Evolutionary conservation across 2,888 invertebrate genomes (phyloP).

Genomic region (Eristalinus sepulchralis): DNA sequence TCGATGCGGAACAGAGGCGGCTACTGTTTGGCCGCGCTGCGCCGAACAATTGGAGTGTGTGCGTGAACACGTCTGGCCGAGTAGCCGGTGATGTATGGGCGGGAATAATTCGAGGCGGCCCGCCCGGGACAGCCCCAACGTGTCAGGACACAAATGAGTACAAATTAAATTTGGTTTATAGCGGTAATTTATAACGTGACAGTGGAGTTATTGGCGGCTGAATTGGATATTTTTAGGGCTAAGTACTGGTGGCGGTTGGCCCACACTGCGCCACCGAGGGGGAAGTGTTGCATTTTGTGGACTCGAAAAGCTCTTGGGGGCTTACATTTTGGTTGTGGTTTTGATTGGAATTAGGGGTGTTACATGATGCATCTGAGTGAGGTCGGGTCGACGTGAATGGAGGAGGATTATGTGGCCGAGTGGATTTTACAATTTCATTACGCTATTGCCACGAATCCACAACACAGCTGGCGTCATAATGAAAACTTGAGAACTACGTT

Average conservation of each 20-base stretch:
- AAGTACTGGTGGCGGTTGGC: background rate
- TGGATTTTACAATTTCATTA: too few species aligned
- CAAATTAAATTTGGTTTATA: constrained; percentile 74
- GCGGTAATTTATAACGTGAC: constrained; percentile 77
- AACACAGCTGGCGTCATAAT: too few species aligned
- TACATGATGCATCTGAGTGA: background rate
- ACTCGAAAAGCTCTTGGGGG: background rate
- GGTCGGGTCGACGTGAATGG: too few species aligned
- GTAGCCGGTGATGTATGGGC: constrained; percentile 31
- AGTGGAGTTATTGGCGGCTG: constrained; percentile 73
- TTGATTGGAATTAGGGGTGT: background rate
- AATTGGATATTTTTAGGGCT: constrained; percentile 26
- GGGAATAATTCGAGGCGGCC: constrained; percentile 1
- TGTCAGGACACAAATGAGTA: constrained; percentile 52
- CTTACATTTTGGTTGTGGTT: background rate
- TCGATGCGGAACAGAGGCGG: constrained; percentile 42
- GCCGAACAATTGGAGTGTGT: constrained; percentile 38
- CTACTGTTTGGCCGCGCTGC: constrained; percentile 32
- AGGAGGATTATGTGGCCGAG: too few species aligned
- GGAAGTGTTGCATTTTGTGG: background rate
- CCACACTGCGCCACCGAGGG: background rate
- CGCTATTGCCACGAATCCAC: too few species aligned
- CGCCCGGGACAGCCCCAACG: constrained; percentile 18
- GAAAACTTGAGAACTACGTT: too few species aligned
- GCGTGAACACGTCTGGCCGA: constrained; percentile 24